Evolutionary conservation across 2,797 vertebrate species (phyloP), one percentile per base, ranked within the genome.

Genomic region (Leptatherina wallacei): DNA sequence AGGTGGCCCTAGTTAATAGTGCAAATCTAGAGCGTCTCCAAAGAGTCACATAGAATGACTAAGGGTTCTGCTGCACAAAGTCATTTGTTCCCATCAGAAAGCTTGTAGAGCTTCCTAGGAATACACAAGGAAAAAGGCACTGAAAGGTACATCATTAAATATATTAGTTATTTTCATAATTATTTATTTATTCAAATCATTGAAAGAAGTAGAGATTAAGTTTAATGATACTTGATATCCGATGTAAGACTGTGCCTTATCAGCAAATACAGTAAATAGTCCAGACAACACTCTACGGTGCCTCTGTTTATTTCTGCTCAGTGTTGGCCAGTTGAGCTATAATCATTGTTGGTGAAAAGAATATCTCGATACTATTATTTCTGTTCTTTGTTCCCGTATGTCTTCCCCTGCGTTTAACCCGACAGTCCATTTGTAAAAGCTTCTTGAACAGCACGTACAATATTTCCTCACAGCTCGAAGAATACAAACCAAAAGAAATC

Each of bases 331-430:
- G 67, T 78, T 61, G 77, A 71, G 74, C 85, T 85, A 80, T 91
- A 89, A 91, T 92, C 83, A 90, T 51, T 78, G 85, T 69, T 58
- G 64, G 71, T 67, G 62, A 83, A 85, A 80, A 65, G 58, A 70
- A 85, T 78, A 89, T 88, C 73, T 78, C 67, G 32, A 80, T 76
- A 75, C 70, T 77, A 75, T 85, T 80, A 83, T 88, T 87, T 76
- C 69, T 76, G 20, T 71, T 72, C 80, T 75, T 88, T 89, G 86
- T 92, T 90, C 72, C 79, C 66, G 59, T 64, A 65, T 83, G 61
- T 64, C 69, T 57, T 77, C 67, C 57, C 77, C 78, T 44, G 68
- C 60, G 38, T 71, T 86, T 65, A 59, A 84, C 70, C 69, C 82
- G 71, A 85, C 59, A 47, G 59, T 61, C 61, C 74, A 67, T 60